Conservation (phyloP, 2,797 vertebrate species). For the Prionace glauca region DNA sequence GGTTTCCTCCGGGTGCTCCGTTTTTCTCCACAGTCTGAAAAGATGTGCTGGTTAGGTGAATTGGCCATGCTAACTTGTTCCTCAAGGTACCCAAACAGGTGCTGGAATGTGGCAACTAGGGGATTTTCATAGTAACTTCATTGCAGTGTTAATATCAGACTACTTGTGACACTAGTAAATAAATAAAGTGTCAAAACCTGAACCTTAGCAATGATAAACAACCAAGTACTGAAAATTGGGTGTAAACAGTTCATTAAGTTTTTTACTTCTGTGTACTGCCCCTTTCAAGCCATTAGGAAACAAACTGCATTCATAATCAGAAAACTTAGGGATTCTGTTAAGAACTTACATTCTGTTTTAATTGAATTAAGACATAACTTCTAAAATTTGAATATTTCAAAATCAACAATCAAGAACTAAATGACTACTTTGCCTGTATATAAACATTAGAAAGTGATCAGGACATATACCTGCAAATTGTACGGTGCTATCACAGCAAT, state of each 20-base stretch:
- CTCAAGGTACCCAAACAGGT: no score
- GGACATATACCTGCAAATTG: slow-evolving; percentile 82
- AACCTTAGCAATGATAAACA: not conserved
- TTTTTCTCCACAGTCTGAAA: no score
- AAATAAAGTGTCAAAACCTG: not conserved
- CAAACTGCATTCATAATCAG: not conserved
- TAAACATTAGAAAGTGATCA: not conserved
- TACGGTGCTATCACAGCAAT: slow-evolving; percentile 87
- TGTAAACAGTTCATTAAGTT: not conserved
- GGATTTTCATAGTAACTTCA: no score
- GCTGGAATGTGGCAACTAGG: no score
- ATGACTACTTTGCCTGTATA: not conserved
- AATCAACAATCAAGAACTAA: not conserved
- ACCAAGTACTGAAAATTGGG: not conserved
- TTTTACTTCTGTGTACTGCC: not conserved
- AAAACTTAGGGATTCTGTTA: not conserved
- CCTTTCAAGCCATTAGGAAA: not conserved
- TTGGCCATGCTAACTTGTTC: no score
- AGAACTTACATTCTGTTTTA: not conserved
- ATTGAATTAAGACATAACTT: not conserved
- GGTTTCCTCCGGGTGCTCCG: no score
- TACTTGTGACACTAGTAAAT: no score
- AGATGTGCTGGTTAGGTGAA: no score
- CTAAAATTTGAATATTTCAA: not conserved
- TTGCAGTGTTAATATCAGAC: no score